Evolutionary conservation across 2,113 vertebrate species (phyloP).

Genomic region (Gnathonemus echidnorhynchus): DNA sequence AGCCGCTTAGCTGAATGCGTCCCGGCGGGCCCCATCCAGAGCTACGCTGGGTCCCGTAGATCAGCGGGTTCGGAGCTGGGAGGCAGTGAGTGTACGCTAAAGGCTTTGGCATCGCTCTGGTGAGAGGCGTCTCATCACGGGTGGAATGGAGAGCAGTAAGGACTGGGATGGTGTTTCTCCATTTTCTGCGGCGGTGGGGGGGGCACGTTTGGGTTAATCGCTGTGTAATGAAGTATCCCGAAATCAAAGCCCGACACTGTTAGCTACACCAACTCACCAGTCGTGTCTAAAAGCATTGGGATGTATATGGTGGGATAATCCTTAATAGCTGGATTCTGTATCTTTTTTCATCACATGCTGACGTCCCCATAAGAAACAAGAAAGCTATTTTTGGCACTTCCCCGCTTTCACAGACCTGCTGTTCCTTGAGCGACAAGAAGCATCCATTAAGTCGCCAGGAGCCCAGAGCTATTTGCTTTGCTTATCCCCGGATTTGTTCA

Average conservation of each 20-base stretch:
- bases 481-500: conserved; percentile 13
- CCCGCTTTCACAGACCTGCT: not conserved
- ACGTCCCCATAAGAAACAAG: not conserved
- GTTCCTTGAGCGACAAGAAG: not conserved
- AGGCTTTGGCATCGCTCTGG: not conserved
- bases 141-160: not conserved
- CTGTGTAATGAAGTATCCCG: not conserved
- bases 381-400: not conserved
- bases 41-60: not conserved
- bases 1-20: not conserved
- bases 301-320: not conserved
- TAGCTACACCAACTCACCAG: not conserved
- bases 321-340: not conserved
- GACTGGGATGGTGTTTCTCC: not conserved
- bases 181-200: not conserved
- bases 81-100: not conserved
- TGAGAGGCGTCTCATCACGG: not conserved
- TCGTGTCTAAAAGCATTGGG: not conserved
- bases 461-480: conserved; percentile 9
- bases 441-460: not conserved
- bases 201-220: not conserved
- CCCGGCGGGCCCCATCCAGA: not conserved
- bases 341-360: not conserved
- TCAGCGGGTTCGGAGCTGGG: not conserved
- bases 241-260: not conserved